These are phyloP conservation scores for Setipinna tenuifilis DNA, from an alignment of 2,797 vertebrate species.

Conservation along the genomic window DNA sequence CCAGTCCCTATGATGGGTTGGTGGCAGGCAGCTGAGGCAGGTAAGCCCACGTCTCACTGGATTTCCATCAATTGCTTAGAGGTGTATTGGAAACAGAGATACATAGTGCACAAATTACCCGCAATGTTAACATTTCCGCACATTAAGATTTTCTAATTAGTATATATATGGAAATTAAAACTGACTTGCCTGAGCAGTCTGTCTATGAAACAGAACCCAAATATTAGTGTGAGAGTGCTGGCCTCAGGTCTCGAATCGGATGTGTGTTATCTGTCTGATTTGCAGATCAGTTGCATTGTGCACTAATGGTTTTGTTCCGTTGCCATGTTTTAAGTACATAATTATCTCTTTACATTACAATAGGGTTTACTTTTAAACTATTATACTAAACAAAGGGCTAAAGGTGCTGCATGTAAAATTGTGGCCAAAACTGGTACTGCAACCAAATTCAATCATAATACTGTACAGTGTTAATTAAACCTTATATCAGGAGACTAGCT, in stretches of 20 bases:
- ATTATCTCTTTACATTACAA: not conserved
- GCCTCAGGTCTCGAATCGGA: not conserved
- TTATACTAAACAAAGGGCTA: no score
- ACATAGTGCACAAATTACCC: constrained; percentile 74
- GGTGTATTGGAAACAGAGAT: constrained; percentile 77
- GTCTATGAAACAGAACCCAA: constrained; percentile 4
- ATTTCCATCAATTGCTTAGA: constrained; percentile 85
- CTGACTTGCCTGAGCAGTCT: constrained; percentile 38
- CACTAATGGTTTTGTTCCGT: not conserved
- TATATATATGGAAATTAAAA: constrained; percentile 68
- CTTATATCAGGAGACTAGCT: no score
- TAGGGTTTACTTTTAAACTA: no score
- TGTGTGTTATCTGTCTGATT: not conserved
- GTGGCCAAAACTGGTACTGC: no score
- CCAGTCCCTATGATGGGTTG: constrained; percentile 82
- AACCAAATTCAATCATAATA: no score
- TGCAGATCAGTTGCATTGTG: not conserved
- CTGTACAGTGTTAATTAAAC: no score
- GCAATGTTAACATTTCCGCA: constrained; percentile 80
- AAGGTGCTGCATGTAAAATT: no score
- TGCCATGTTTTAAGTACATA: not conserved
- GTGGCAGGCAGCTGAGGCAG: constrained; percentile 81
- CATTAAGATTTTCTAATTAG: constrained; percentile 81
- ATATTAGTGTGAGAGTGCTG: not conserved
- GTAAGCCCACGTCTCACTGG: constrained; percentile 83